Evolutionary conservation across 2,888 invertebrate species (phyloP), one percentile per base, ranked within the genome.

Genomic region (Drosophila paranaensis): DNA sequence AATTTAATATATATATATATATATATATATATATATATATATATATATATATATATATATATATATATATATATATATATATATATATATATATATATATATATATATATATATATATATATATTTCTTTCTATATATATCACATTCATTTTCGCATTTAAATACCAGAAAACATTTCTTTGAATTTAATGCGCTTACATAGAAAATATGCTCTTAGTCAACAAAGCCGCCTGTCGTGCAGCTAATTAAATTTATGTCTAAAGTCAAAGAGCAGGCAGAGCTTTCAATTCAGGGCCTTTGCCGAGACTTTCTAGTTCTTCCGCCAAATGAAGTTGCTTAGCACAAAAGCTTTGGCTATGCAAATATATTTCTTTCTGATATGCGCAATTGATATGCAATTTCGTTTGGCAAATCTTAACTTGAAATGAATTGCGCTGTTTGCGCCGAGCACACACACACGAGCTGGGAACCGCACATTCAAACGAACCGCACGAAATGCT

Each of bases 401-500:
- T 63, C 63, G 46, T 64, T 61, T 77, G 46, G 27, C 16, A 51
- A 73, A 75, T 63, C 48, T 71, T 64, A 46, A 67, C 76, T 46
- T 58, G 57, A 76, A 76, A 77, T 77, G 67, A 79, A 76, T 79
- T 76, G 80, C 71, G 64, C 61, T 71, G 76, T 76, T 75, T 79
- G 63, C 57, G 60, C 55, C 45, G 51, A 79, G 79, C 80, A 79
- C 35, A 77, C 77, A 75, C 63, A 27, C 46, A 14, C 61, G 30
- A 33, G 30, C 6, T 33, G 30, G 62, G 50, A 66, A 75, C 66
- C 71, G 57, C 71, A 77, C 8, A 20, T 2, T 20, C 20, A 20
- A 20, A 20, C 65, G 50, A 66, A 75, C 66, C 71, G 57, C 66
- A 77, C 8, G 27, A 70, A 75, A 66, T 71, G 71, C 57, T 77